These are phyloP conservation scores for Caenorhabditis auriculariae DNA, from an alignment of 2,888 invertebrate species.

Conservation along the genomic window DNA sequence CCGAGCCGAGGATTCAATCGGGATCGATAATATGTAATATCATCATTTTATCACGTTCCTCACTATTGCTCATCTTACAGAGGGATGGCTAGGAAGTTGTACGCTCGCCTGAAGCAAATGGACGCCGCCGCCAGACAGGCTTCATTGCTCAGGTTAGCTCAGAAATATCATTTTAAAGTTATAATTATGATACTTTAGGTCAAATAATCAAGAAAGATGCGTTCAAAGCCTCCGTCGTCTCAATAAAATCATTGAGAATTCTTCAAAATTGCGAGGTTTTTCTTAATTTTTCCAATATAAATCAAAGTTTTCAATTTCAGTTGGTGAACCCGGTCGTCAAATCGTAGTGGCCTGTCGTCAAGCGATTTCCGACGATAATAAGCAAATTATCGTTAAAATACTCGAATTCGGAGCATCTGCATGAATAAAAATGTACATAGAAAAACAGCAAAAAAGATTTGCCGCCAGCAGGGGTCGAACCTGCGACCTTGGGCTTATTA, in stretches of 20 bases:
- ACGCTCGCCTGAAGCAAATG: slow-evolving; percentile 35
- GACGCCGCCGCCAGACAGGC: slow-evolving; percentile 44
- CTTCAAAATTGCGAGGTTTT: slow-evolving; percentile 35
- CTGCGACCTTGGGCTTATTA: slow-evolving; percentile 63
- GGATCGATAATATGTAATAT: slow-evolving; percentile 41
- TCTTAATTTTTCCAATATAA: neutral
- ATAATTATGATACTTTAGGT: slow-evolving; percentile 8
- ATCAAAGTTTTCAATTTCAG: slow-evolving; percentile 33
- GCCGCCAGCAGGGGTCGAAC: slow-evolving; percentile 63
- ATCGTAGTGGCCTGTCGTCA: slow-evolving; percentile 53
- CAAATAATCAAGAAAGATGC: slow-evolving; percentile 40
- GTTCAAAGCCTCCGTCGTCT: slow-evolving; percentile 38
- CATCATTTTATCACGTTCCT: neutral
- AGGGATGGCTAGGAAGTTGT: slow-evolving; percentile 32
- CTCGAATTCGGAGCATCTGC: slow-evolving; percentile 35
- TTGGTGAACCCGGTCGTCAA: slow-evolving; percentile 46
- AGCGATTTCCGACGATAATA: slow-evolving; percentile 55
- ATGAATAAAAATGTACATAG: neutral
- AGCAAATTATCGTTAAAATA: slow-evolving; percentile 43
- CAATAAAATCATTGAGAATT: slow-evolving; percentile 44
- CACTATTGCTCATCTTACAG: too few species aligned
- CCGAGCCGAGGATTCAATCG: slow-evolving; percentile 55
- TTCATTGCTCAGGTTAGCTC: slow-evolving; percentile 14
- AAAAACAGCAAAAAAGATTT: slow-evolving; percentile 53
- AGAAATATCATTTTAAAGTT: neutral